phyloP scores from a whole-genome alignment of 1,140 invertebrate species.

The Pseudachorutes palmiensis region DNA sequence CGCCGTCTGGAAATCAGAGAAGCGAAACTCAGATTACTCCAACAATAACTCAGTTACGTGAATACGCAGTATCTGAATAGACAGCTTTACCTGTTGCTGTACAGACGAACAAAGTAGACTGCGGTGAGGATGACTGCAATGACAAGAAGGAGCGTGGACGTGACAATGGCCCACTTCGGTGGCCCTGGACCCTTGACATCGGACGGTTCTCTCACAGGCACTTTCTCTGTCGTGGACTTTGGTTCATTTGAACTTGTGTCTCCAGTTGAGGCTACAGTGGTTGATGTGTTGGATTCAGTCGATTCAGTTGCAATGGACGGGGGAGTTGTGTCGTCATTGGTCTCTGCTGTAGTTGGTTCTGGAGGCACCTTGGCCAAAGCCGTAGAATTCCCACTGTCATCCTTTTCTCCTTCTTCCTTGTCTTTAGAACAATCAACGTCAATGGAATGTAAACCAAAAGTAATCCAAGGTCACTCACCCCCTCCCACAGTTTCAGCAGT shows the following conservation, averaged over 20 bases:
- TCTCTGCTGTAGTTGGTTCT: background rate
- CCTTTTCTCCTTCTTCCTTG: no score
- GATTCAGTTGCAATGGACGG: background rate
- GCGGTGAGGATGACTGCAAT: background rate
- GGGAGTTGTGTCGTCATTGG: background rate
- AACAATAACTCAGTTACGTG: no score
- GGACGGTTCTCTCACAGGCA: no score
- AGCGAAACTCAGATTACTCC: background rate
- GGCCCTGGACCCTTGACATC: background rate
- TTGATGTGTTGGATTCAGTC: background rate
- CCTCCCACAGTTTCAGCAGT: no score
- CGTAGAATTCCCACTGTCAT: no score
- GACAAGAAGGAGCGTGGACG: background rate
- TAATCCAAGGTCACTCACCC: no score
- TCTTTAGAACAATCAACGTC: no score
- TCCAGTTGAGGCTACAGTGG: background rate
- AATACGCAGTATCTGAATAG: background rate
- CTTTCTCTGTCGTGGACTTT: background rate
- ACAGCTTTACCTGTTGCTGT: background rate
- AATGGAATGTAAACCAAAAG: no score
- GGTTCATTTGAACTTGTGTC: background rate
- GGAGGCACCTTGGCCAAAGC: no score
- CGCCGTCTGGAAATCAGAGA: background rate
- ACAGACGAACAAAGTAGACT: background rate
- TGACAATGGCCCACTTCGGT: slow-evolving; percentile 1